phyloP scores from a whole-genome alignment of 2,113 vertebrate species.

The Nipponia nippon region DNA sequence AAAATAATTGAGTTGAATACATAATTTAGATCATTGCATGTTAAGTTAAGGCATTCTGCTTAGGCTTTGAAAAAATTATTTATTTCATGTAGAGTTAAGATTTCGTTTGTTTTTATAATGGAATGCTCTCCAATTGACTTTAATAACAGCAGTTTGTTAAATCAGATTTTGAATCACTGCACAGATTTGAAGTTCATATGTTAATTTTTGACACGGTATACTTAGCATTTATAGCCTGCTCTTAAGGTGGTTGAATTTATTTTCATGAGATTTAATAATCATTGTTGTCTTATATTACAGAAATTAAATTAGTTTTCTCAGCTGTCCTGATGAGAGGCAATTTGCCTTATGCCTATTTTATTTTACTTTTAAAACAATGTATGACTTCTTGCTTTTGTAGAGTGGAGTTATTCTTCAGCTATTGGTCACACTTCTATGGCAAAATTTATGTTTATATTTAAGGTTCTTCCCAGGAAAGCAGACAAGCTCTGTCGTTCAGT shows the following conservation, averaged over 20 bases:
- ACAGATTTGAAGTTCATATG: constrained; percentile 50
- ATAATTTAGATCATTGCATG: constrained; percentile 69
- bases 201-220: constrained; percentile 49
- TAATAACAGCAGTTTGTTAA: constrained; percentile 72
- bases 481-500: neutral
- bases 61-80: constrained; percentile 68
- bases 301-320: constrained; percentile 37
- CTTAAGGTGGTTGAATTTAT: constrained; percentile 27
- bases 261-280: neutral
- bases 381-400: neutral
- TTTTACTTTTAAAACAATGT: neutral
- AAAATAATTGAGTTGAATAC: constrained; percentile 80
- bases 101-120: constrained; percentile 71
- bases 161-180: constrained; percentile 59
- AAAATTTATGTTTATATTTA: neutral
- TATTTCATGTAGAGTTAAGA: constrained; percentile 55
- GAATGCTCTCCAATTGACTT: constrained; percentile 58
- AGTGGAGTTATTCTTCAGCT: neutral
- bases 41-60: constrained; percentile 62
- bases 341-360: neutral
- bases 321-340: neutral
- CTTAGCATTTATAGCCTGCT: neutral
- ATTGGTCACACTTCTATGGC: neutral
- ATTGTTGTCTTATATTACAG: neutral
- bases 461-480: neutral